Base-by-base conservation (phyloP, 2,888 invertebrate species). In the Oscheius sp. region DNA sequence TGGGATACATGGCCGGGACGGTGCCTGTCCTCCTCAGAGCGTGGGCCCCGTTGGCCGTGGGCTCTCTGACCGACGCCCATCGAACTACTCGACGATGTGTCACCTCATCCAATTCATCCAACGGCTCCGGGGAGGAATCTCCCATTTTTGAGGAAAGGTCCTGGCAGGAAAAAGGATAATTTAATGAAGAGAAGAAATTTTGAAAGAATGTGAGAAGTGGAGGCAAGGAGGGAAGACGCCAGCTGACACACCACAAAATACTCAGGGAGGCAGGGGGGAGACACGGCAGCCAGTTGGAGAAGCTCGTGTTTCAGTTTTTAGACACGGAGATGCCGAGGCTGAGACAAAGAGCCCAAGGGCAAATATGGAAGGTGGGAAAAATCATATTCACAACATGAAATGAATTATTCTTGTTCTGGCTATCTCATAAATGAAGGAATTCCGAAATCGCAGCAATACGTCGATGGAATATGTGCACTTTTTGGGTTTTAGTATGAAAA, bases 81-180 rank as follows among this genome's bases (percentile, higher is more conserved):
- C 81, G 64, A 25, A 80, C 77, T 23, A 64, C 58, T 1, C 78
- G 77, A 23, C 73, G 74, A 49, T 76, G 79, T 13, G 41, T 29
- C 16, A 66, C 72, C 55, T 76, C 76, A 61, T 79, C 75, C 52
- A 81, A 29, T 21, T 81, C 79, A 68, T 81, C 81, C 63, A 81
- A 68, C 55, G 79, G 79, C 69, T 81, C 81, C 69, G 81, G 81
- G 49, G 81, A 81, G 71, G 79, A 80, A 55, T 79, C 79, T 61
- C 77, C 76, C 66, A 73, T 58, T 29, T 25, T 2, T 13, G 29
- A 46, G 7, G 52, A 3, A n/a, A n/a, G 58, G 58, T n/a, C 18
- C 49, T 49, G 49, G 5, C 13, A 7, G n/a, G 16, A 49, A n/a
- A 18, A 49, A 49, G 13, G 35, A 35, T 35, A 13, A 49, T 49